Base-by-base conservation (phyloP, 1,140 invertebrate species). In the Neomicropteryx cornuta region DNA sequence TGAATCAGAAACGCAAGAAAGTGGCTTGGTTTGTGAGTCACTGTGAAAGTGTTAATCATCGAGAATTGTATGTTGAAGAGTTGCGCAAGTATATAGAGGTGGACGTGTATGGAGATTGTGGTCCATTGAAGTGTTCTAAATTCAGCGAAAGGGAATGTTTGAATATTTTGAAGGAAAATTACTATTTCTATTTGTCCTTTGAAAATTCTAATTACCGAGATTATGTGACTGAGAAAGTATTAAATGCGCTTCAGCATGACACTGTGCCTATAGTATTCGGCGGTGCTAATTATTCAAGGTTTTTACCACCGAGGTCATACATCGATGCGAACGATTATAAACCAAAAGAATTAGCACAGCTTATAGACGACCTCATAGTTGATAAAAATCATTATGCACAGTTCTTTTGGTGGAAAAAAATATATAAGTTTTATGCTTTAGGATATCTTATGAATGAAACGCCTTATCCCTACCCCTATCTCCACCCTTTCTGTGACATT, bases 51-150 rank as follows among this genome's bases (percentile, higher is more conserved):
- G 45, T 42, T 8, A 75, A 73, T 44, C 53, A 55, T 2, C 55
- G 81, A 11, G 56, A 74, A 43, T 28, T 55, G 1, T 80, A 74
- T 47, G 75, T 72, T 0, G 36, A 52, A n/a, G 53, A 76, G 42
- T 54, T 85, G 3, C 45, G 63, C 32, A 59, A 65, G 21, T 56
- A 72, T 44, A 66, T 84, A 31, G 31, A 49, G 4, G 65, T 86
- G 0, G 79, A 84, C 52, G 63, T 81, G n/a, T 85, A 73, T 45
- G 85, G 85, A 13, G 42, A 38, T 0, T 88, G 83, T 59, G 71
- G 71, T 4, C 37, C 41, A 2, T 19, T 56, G 0, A 45, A 47
- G 3, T 74, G 71, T 50, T 31, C 53, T 0, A 38, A 30, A 3
- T 36, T 55, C 3, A 21, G 49, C 4, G 33, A 42, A 11, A 46